Evolutionary conservation across 2,888 invertebrate species (phyloP).

Genomic region (Fissipunctia ypsillon): DNA sequence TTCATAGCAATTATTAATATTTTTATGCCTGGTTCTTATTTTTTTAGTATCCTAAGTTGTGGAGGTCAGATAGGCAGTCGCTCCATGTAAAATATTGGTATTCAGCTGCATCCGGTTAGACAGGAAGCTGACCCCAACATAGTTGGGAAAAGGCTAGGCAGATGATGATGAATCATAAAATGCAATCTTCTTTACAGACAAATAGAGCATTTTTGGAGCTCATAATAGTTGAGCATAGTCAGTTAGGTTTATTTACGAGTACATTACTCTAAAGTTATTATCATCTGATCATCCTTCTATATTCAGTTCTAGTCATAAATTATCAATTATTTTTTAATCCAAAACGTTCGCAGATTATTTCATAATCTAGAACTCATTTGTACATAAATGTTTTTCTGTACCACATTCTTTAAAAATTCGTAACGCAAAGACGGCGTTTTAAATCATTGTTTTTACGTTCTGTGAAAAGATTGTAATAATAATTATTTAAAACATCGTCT

Average conservation of each 20-base stretch:
- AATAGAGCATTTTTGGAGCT: too few relatives aligned
- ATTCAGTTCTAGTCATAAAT: background rate
- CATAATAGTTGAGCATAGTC: background rate
- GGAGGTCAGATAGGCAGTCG: too few relatives aligned
- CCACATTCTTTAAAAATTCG: background rate
- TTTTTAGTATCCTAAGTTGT: background rate
- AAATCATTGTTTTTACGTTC: too few relatives aligned
- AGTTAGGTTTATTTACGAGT: background rate
- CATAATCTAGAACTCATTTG: background rate
- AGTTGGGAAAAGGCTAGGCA: too few relatives aligned
- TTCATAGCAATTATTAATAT: too few relatives aligned
- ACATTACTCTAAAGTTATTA: background rate
- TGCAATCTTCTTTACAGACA: background rate
- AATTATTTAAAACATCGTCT: constrained; percentile 24
- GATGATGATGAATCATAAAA: too few relatives aligned
- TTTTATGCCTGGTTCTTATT: background rate
- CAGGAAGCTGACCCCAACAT: too few relatives aligned
- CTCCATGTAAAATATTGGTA: too few relatives aligned
- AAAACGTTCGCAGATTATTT: background rate
- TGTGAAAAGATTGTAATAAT: too few relatives aligned
- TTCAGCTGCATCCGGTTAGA: too few relatives aligned
- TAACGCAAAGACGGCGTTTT: constrained; percentile 3
- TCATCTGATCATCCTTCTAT: background rate
- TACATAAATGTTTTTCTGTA: background rate
- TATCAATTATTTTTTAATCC: background rate